A percentile compares a stretch with the other conserved stretches of the same genome.
phyloP scores from a whole-genome alignment of 2,797 vertebrate genomes.

The Chanos chanos region DNA sequence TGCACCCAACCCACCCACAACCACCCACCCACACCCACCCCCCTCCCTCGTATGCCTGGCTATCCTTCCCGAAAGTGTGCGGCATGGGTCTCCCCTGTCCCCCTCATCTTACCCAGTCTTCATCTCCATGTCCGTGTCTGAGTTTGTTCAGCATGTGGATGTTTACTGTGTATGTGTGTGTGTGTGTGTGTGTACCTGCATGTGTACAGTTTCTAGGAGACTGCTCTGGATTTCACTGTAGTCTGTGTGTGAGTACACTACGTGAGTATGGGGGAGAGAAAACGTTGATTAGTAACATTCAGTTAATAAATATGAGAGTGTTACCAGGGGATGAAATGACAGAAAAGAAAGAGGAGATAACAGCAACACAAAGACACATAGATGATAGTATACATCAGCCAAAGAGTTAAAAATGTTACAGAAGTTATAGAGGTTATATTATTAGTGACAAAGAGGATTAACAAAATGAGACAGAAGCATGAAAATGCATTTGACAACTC shows the following conservation, averaged over 20 bases:
- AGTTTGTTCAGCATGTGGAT: constrained; percentile 7
- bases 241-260: constrained; percentile 70
- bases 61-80: not conserved
- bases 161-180: not conserved
- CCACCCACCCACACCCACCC: constrained; percentile 36
- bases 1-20: constrained; percentile 50
- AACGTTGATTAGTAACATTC: constrained; percentile 63
- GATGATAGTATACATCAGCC: not conserved
- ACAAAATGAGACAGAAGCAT: not conserved
- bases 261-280: constrained; percentile 66
- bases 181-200: constrained; percentile 36
- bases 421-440: too few relatives aligned
- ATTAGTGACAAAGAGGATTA: not conserved
- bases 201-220: constrained; percentile 28
- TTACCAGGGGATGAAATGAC: constrained; percentile 52
- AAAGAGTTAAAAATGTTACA: too few relatives aligned
- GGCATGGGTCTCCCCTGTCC: not conserved
- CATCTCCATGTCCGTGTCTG: not conserved
- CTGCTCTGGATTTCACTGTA: constrained; percentile 71
- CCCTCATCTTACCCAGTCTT: constrained; percentile 6
- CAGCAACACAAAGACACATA: constrained; percentile 17
- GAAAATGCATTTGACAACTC: not conserved
- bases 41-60: constrained; percentile 67
- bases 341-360: constrained; percentile 46
- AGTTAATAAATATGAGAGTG: constrained; percentile 48